Evolutionary conservation across 1,140 invertebrate species (phyloP), one percentile per base, ranked within the genome.

Genomic region (Andricus grossulariae): DNA sequence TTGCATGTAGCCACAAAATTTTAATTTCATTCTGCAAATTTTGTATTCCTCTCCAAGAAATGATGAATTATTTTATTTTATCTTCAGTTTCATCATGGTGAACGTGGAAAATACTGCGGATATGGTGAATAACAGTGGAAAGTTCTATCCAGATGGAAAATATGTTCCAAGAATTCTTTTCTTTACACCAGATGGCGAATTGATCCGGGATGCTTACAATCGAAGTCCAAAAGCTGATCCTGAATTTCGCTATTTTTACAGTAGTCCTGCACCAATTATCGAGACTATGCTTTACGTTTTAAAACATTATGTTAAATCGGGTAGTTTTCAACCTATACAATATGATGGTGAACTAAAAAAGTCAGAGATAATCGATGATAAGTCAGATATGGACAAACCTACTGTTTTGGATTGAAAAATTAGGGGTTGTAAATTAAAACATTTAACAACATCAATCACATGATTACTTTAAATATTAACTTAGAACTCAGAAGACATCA

Each of bases 101-200:
- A 88, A 88, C 80, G 73, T 85, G 21, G 86, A 83, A 8, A 85
- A 84, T 72, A 76, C 32, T 60, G 72, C 39, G 6, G 75, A 83
- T 25, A n/a, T 32, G 21, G 6, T 71, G 15, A 39, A 71, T 60
- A 81, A 83, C 6, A 18, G 81, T 51, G 74, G 81, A 18, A 83
- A 81, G 66, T 88, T 84, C 73, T 77, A 85, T 8, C 88, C 88
- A 1, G 89, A 90, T 71, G 89, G 87, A 54, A 87, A 80, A 54
- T 89, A 89, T 74, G 87, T 89, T 54, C 88, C 88, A 11, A 83
- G 88, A 75, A 88, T 90, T 60, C 80, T 90, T n/a, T 90, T 90
- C 52, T 90, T 87, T 72, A 86, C 84, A 8, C 75, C 86, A 13
- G 72, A 85, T 13, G 89, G 88, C 18, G 57, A 84, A 13, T 83